Evolutionary conservation across 92 coral and sea anemone genomes (phyloP), one percentile per base, ranked within the genome.

Genomic region (Virgularia gustaviana): DNA sequence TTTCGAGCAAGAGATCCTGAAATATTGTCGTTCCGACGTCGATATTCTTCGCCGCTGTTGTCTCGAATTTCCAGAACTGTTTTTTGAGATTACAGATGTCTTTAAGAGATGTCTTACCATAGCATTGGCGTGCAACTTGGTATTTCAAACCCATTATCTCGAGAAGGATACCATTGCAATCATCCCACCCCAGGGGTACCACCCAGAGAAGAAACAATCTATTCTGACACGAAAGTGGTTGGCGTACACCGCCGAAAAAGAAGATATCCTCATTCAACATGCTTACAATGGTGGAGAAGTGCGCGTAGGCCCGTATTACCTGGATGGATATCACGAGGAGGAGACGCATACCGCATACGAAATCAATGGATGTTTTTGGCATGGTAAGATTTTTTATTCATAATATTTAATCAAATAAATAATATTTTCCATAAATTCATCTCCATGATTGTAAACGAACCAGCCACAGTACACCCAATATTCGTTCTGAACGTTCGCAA

Each of bases 11-110:
- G 86, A 87, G 37, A 70, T 87, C 2, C 49, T 34, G 0, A 59
- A 47, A 11, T 87, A 80, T 45, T 87, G 88, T 57, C 80, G 73
- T 2, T 78, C 80, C 1, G 85, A 86, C 71, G 85, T 79, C 0
- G 85, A 74, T 22, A 80, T 79, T 37, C 73, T 82, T 4, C 42
- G 78, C 2, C 67, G 84, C 15, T 70, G 77, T 18, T 78, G 80
- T 36, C 65, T 83, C 4, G 53, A 65, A 49, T 83, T 78, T 44
- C 45, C 62, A 3, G 63, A 73, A 7, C 75, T 83, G 28, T 71
- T 83, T 39, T 60, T 23, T 13, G 71, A 63, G 11, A 61, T 63
- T 0, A 37, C 63, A 13, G 70, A 77, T 36, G 37, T 29, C 81
- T 81, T 81, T 31, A 27, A 25, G 16, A 19, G 63, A 2, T 77